These are phyloP conservation scores for Diabrotica undecimpunctata DNA, from an alignment of 1,140 invertebrate species.

Conservation along the genomic window DNA sequence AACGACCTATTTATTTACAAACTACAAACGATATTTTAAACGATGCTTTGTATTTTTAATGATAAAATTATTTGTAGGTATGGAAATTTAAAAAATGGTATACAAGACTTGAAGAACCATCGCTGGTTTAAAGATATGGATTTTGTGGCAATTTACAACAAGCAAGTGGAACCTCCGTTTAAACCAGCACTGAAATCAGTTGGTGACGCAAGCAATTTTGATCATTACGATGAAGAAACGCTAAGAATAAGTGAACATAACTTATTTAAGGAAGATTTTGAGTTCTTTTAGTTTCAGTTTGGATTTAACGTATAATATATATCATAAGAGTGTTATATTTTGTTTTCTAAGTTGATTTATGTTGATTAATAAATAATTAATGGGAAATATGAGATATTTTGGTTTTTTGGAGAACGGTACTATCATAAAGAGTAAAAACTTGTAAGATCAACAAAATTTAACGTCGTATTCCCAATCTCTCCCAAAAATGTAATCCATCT, in stretches of 20 bases:
- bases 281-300: conserved; percentile 56
- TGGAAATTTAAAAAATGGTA: conserved; percentile 71
- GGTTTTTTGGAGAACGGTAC: too few relatives aligned
- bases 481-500: too few relatives aligned
- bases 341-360: too few relatives aligned
- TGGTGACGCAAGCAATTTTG: conserved; percentile 77
- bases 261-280: conserved; percentile 66
- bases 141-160: conserved; percentile 80
- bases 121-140: conserved; percentile 68
- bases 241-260: conserved; percentile 59
- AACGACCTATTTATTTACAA: too few relatives aligned
- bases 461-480: too few relatives aligned
- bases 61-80: conserved; percentile 47
- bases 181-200: conserved; percentile 66
- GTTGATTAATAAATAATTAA: too few relatives aligned
- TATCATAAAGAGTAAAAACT: too few relatives aligned
- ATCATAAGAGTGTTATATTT: too few relatives aligned
- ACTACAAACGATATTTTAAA: too few relatives aligned
- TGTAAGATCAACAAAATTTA: too few relatives aligned
- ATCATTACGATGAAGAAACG: conserved; percentile 60
- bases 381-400: too few relatives aligned
- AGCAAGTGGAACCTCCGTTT: conserved; percentile 73
- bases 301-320: too few relatives aligned
- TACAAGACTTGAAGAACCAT: conserved; percentile 71
- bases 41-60: neutral